phyloP scores from a whole-genome alignment of 2,113 vertebrate genomes.

The Platanista minor region DNA sequence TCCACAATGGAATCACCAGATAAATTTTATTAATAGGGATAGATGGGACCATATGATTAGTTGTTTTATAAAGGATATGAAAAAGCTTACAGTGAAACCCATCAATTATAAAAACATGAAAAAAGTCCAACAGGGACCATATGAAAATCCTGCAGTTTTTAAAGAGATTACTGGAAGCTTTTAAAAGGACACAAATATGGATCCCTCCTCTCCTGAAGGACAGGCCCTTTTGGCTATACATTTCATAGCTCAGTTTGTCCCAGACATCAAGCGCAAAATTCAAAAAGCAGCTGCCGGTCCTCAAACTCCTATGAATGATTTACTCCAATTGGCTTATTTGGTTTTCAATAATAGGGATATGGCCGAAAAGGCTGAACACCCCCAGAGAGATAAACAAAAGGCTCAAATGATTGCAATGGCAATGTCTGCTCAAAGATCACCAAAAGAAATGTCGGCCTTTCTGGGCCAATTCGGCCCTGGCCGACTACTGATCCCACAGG shows the following conservation, averaged over 20 bases:
- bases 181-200: not conserved
- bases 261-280: not conserved
- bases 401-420: not conserved
- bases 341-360: not conserved
- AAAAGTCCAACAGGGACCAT: too few relatives aligned
- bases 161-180: not conserved
- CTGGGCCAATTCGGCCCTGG: not conserved
- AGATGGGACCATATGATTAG: too few relatives aligned
- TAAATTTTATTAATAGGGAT: too few relatives aligned
- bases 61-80: too few relatives aligned
- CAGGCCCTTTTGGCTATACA: not conserved
- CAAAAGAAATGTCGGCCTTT: not conserved
- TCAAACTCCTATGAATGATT: not conserved
- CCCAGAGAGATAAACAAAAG: not conserved
- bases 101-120: too few relatives aligned
- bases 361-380: not conserved
- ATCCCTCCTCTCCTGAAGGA: not conserved
- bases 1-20: too few relatives aligned
- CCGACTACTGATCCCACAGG: not conserved
- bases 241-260: not conserved
- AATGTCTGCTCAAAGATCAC: not conserved
- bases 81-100: too few relatives aligned
- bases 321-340: not conserved
- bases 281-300: not conserved
- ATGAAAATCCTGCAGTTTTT: too few relatives aligned